Evolutionary conservation across 2,113 vertebrate genomes (phyloP), one percentile per base, ranked within the genome.

Genomic region (Macheiramphus alcinus): DNA sequence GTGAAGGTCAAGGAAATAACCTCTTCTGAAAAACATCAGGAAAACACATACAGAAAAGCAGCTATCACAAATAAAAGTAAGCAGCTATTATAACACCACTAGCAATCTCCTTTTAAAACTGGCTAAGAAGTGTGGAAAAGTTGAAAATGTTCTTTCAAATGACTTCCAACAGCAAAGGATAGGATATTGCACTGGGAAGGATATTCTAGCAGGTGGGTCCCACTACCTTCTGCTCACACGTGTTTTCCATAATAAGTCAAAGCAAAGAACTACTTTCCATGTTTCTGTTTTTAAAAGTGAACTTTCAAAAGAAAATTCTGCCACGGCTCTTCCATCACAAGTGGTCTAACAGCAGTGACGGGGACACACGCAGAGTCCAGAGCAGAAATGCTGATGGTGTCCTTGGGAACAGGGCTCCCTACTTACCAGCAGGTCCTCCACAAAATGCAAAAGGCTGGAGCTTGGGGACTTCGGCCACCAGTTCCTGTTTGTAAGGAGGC

Each of bases 1-100:
- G 22, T 70, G 80, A 73, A 52, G 45, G 70, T 92, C 73, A 87
- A 96, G 68, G 53, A 87, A 94, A 72, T 79, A 75, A 59, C 34
- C 47, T 78, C 23, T 90, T 68, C 22, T 79, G 47, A 65, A 84
- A 80, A 80, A 34, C 43, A 50, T 40, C 42, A 80, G 79, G 85
- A 90, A 91, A 92, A 71, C 45, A 43, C 38, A 55, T 58, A 50
- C 16, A 56, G 61, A 61, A 90, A 86, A 78, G 40, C 27, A 74
- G 45, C 20, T 71, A 81, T 52, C 22, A 31, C 1, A 11, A 73
- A 52, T 71, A 63, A 71, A 92, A 92, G 23, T 20, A 74, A 81
- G 13, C 63, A 63, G 52, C 43, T 92, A 80, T 80, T 76, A 9
- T 50, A 78, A 62, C 25, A 80, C 26, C n/a, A 43, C 34, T 40